Evolutionary conservation across 2,113 vertebrate genomes (phyloP).

Genomic region (Tragelaphus strepsiceros): DNA sequence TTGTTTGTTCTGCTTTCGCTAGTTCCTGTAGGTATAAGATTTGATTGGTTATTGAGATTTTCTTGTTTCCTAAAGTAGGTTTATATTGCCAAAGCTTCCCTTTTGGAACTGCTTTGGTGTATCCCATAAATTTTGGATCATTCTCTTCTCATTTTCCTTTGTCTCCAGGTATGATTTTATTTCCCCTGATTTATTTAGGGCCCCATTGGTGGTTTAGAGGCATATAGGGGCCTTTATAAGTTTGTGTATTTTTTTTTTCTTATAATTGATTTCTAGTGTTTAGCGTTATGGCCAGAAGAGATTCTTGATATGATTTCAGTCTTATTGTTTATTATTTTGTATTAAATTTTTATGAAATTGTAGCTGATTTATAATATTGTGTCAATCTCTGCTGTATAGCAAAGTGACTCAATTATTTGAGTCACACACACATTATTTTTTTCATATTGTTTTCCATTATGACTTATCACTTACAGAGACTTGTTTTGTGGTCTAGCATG

Average conservation of each 20-base stretch:
- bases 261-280: background rate
- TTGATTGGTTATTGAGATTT: background rate
- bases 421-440: background rate
- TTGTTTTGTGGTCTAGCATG: background rate
- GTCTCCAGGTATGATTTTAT: background rate
- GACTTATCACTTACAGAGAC: background rate
- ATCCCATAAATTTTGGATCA: background rate
- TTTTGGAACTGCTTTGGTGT: background rate
- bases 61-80: background rate
- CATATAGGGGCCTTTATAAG: background rate
- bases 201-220: background rate
- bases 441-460: background rate
- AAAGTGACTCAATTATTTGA: background rate
- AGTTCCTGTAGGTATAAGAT: background rate
- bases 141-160: background rate
- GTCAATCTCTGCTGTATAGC: background rate
- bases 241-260: background rate
- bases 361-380: background rate
- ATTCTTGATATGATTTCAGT: background rate
- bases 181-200: background rate
- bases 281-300: background rate
- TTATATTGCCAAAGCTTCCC: background rate
- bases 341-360: background rate
- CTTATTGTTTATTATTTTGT: background rate
- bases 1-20: background rate